phyloP scores from a whole-genome alignment of 2,113 vertebrate genomes.

The Equus przewalskii region DNA sequence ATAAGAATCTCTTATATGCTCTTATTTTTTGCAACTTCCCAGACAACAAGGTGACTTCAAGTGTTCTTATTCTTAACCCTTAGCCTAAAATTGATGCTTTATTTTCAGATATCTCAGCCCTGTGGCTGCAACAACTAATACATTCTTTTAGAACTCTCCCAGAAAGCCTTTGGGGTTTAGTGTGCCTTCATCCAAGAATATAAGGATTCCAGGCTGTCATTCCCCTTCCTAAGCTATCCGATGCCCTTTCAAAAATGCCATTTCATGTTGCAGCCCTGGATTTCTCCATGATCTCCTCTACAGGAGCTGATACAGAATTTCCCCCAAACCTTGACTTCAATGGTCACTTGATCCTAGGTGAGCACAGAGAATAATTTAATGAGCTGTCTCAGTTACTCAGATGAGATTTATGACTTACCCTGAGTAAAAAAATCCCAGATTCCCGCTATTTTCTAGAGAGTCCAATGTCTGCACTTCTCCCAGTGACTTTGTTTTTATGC shows the following conservation, averaged over 20 bases:
- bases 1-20: neutral
- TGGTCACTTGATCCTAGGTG: neutral
- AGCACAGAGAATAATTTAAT: neutral
- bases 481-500: neutral
- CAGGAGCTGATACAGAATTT: neutral
- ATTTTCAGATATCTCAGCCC: neutral
- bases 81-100: neutral
- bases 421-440: neutral
- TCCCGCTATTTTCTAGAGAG: neutral
- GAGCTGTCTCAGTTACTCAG: neutral
- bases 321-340: neutral
- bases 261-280: neutral
- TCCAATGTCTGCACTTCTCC: accelerated
- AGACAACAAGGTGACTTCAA: neutral
- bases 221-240: neutral
- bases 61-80: neutral
- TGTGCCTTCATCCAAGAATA: neutral
- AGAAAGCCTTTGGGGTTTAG: neutral
- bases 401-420: neutral
- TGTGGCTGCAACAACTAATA: neutral
- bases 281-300: neutral
- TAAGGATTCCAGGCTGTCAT: neutral
- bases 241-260: neutral
- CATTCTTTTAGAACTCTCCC: neutral
- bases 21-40: neutral